Percentiles rank a stretch among this genome's conserved stretches.
Evolutionary conservation across 2,113 vertebrate species (phyloP).

Genomic region (Smithornis capensis): DNA sequence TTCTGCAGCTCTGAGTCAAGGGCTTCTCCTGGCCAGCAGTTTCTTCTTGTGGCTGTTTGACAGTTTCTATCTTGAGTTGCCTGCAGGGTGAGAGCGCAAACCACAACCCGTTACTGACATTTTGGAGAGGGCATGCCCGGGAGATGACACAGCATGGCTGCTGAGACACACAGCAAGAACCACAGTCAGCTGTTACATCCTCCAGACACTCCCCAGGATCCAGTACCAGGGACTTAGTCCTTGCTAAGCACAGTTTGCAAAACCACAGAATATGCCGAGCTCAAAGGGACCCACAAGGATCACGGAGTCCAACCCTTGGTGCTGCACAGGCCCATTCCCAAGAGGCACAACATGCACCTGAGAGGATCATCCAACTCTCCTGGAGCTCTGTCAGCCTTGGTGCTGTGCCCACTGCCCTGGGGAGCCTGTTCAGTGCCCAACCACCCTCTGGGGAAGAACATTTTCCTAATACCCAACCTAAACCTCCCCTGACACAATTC

Average conservation of each 20-base stretch:
- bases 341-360: not conserved
- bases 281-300: not conserved
- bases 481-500: not conserved
- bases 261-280: not conserved
- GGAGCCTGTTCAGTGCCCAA: not conserved
- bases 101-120: slow-evolving; percentile 42
- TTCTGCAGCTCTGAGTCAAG: slow-evolving; percentile 21
- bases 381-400: not conserved
- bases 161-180: not conserved
- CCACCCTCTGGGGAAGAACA: not conserved
- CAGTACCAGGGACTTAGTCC: not conserved
- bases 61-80: slow-evolving; percentile 37
- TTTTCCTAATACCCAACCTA: not conserved
- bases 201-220: not conserved
- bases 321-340: not conserved
- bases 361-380: not conserved
- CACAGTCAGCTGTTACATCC: not conserved
- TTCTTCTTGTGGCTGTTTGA: slow-evolving; percentile 49
- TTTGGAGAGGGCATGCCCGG: not conserved
- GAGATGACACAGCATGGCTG: not conserved
- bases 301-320: not conserved
- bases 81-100: slow-evolving; percentile 41
- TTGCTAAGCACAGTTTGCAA: not conserved
- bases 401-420: not conserved
- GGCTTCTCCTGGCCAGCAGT: slow-evolving; percentile 9